phyloP scores from a whole-genome alignment of 2,113 vertebrate species.

The Pedionomus torquatus region DNA sequence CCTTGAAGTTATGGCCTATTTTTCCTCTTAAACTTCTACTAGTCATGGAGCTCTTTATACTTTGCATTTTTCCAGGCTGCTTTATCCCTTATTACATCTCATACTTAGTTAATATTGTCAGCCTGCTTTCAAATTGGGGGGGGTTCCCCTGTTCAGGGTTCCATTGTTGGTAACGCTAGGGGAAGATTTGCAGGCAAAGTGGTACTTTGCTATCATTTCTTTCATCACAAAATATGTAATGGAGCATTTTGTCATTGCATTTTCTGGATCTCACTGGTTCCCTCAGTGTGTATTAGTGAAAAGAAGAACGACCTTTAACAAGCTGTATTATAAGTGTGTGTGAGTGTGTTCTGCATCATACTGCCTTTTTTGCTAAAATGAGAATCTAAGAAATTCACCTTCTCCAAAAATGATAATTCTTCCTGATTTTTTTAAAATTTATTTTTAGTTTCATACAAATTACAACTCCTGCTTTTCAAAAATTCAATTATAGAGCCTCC shows the following conservation, averaged over 20 bases:
- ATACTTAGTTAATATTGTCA: not conserved
- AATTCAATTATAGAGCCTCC: not conserved
- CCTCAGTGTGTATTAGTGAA: not conserved
- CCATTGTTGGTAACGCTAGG: too few species aligned
- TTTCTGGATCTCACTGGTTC: not conserved
- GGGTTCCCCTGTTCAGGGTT: not conserved
- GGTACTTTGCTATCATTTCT: not conserved
- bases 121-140: not conserved
- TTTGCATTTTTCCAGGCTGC: not conserved
- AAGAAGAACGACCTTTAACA: not conserved
- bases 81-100: not conserved
- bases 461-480: not conserved
- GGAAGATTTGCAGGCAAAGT: not conserved
- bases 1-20: not conserved
- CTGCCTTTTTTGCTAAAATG: not conserved
- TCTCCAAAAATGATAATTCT: not conserved
- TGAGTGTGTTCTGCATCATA: not conserved
- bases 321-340: not conserved
- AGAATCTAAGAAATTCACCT: not conserved
- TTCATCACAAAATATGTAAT: not conserved
- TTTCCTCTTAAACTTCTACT: not conserved
- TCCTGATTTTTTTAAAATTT: not conserved
- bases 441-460: not conserved
- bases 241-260: not conserved
- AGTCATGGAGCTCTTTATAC: not conserved